A percentile compares a stretch with the other conserved stretches of the same genome.
Evolutionary conservation across 2,888 invertebrate species (phyloP).

Genomic region (Trilocha varians): DNA sequence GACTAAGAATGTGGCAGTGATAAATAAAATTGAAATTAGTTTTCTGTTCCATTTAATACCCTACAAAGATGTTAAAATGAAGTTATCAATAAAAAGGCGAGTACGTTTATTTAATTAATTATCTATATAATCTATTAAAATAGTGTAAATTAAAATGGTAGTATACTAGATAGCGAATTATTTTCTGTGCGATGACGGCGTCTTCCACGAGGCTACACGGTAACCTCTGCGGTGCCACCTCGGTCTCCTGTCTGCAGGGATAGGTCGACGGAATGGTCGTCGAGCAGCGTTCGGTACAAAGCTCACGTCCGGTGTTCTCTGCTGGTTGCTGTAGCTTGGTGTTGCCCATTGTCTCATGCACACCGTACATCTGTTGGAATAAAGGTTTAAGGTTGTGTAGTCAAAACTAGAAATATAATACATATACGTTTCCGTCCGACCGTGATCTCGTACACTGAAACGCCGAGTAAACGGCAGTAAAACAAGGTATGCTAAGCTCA

Average conservation of each 20-base stretch:
- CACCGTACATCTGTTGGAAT: conserved; percentile 57
- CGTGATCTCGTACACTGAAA: no score
- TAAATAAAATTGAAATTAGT: no score
- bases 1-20: no score
- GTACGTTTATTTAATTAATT: no score
- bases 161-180: conserved; percentile 12
- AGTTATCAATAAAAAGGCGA: background rate
- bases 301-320: conserved; percentile 33
- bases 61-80: no score
- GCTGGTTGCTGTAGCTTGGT: conserved; percentile 15
- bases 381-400: no score
- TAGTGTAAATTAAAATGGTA: background rate
- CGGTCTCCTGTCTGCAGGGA: conserved; percentile 6
- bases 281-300: conserved; percentile 45
- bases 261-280: conserved; percentile 16
- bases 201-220: conserved; percentile 31
- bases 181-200: conserved; percentile 24
- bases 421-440: no score
- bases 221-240: conserved; percentile 17
- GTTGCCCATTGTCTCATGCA: conserved; percentile 50
- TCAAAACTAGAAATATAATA: no score
- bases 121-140: background rate
- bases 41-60: no score
- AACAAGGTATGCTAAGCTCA: no score
- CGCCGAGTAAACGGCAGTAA: no score